phyloP scores from a whole-genome alignment of 2,113 vertebrate species.

The Caloenas nicobarica region DNA sequence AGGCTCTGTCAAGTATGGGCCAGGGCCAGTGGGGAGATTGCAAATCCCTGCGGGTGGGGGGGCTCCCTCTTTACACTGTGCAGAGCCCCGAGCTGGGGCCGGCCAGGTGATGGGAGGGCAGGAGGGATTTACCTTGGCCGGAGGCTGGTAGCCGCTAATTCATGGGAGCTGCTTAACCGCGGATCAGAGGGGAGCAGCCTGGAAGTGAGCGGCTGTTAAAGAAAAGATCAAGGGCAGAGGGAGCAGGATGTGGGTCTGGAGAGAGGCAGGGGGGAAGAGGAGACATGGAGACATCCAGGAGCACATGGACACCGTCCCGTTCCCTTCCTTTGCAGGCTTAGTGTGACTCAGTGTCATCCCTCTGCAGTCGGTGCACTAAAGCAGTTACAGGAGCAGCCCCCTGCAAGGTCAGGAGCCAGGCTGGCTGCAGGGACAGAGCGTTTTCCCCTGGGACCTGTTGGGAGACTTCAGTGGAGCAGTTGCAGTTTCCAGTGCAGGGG shows the following conservation, averaged over 20 bases:
- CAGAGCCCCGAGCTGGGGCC: neutral
- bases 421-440: neutral
- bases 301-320: neutral
- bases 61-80: neutral
- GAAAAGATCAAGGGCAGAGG: neutral
- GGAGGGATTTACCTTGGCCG: slow-evolving; percentile 24
- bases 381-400: neutral
- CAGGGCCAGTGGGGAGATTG: neutral
- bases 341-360: neutral
- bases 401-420: neutral
- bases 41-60: slow-evolving; percentile 10
- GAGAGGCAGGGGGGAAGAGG: neutral
- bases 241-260: neutral
- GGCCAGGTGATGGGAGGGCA: neutral
- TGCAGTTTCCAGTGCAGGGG: neutral
- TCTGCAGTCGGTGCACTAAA: neutral
- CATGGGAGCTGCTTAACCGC: slow-evolving; percentile 8
- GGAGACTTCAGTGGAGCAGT: neutral
- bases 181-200: slow-evolving; percentile 25
- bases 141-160: neutral
- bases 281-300: neutral
- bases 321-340: neutral
- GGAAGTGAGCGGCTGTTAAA: neutral
- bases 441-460: neutral
- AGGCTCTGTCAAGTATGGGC: slow-evolving; percentile 46